Evolutionary conservation across 2,113 vertebrate genomes (phyloP), one percentile per base, ranked within the genome.

Genomic region (Trichechus manatus): DNA sequence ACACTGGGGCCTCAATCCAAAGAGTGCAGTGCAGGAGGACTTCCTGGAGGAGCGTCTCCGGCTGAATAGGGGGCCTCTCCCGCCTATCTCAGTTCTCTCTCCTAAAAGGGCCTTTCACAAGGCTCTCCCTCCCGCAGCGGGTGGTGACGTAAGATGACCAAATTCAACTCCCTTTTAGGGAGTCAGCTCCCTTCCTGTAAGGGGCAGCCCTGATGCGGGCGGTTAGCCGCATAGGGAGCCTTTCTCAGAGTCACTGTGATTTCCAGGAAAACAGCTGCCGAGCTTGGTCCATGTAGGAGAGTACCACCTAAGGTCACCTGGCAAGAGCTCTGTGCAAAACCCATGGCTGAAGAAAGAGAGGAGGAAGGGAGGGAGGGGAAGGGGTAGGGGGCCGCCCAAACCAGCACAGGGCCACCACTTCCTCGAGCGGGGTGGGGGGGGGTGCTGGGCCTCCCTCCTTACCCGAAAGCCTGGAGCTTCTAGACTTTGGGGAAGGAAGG

Each of bases 241-340:
- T 29, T 96, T 88, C 88, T 27, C 39, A 4, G 11, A 74, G 2
- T 1, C 0, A 0, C 36, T 0, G 0, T 39, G 29, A 25, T 23
- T 97, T 97, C 97, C 77, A 6, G 92, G 87, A 97, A 97, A 84
- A 6, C 68, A 72, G 61, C 64, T 0, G 0, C 3, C 2, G 19
- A 17, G 10, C 33, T 9, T 3, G 1, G 27, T 33, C 29, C 9
- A 5, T 19, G 42, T 3, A 39, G 1, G 8, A 56, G 1, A 8
- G 22, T 11, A 6, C 70, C 56, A 8, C 27, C 80, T 42, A 2
- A 0, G 14, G 9, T 68, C 79, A 27, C 0, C 0, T 6, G 84
- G 56, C 61, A 9, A 61, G 11, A 11, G 6, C 14, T 20, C 25
- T 36, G 1, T 20, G 86, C 68, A 31, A 77, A 33, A 15, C 70